A percentile compares a stretch with the other conserved stretches of the same genome.
These are phyloP conservation scores for Lethocerus indicus DNA, from an alignment of 1,140 invertebrate genomes.

Conservation along the genomic window DNA sequence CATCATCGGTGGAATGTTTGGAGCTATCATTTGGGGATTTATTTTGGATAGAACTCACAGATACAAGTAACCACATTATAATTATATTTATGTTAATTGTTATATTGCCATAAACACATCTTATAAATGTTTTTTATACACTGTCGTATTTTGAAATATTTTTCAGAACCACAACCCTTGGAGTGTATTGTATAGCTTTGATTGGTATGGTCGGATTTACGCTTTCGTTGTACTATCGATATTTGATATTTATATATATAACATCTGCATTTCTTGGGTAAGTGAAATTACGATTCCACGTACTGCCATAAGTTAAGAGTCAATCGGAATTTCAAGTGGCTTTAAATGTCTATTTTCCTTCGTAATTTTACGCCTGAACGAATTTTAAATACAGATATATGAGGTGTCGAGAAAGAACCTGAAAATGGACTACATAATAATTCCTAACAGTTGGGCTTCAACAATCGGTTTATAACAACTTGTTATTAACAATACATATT, in stretches of 20 bases:
- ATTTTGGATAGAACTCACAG: conserved; percentile 66
- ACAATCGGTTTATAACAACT: too few relatives aligned
- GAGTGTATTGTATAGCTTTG: conserved; percentile 64
- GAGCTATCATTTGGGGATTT: conserved; percentile 70
- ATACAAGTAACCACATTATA: conserved; percentile 45
- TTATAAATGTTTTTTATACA: neutral
- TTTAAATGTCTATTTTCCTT: too few relatives aligned
- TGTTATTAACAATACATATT: too few relatives aligned
- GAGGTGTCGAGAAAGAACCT: too few relatives aligned
- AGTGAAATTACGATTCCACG: too few relatives aligned
- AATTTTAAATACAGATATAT: too few relatives aligned
- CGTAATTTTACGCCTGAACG: too few relatives aligned
- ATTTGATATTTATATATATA: conserved; percentile 56
- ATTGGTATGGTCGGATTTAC: conserved; percentile 76
- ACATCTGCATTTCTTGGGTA: conserved; percentile 60
- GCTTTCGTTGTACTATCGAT: conserved; percentile 47
- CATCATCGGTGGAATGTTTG: conserved; percentile 71
- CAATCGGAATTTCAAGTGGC: too few relatives aligned
- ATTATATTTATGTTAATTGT: neutral
- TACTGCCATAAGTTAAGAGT: too few relatives aligned
- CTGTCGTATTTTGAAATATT: conserved; percentile 13
- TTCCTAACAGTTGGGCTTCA: too few relatives aligned
- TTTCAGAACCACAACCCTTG: conserved; percentile 66
- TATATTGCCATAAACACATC: neutral
- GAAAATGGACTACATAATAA: too few relatives aligned